phyloP scores from a whole-genome alignment of 2,888 invertebrate genomes.

The Trichogramma evanescens region DNA sequence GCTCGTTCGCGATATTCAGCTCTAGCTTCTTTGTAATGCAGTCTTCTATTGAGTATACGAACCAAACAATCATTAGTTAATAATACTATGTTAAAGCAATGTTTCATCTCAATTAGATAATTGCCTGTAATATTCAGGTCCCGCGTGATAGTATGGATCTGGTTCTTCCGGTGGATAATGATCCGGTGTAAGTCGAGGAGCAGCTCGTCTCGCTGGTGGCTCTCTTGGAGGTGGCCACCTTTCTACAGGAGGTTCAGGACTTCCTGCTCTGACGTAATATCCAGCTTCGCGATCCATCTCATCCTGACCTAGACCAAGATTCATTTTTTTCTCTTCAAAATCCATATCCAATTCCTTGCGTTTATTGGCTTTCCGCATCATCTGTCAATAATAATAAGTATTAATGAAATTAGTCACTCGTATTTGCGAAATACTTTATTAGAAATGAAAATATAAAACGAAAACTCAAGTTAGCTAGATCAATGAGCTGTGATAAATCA shows the following conservation, averaged over 20 bases:
- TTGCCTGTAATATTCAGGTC: constrained; percentile 43
- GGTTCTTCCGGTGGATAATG: constrained; percentile 35
- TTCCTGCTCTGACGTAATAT: constrained; percentile 64
- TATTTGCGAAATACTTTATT: no score
- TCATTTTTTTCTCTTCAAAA: constrained; percentile 92
- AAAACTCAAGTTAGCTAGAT: no score
- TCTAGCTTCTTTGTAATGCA: constrained; percentile 44
- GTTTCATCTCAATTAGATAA: neutral
- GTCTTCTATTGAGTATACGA: constrained; percentile 30
- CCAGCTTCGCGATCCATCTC: constrained; percentile 69
- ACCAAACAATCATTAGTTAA: neutral
- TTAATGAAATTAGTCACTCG: no score
- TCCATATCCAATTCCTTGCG: constrained; percentile 92
- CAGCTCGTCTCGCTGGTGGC: constrained; percentile 33
- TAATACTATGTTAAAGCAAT: neutral
- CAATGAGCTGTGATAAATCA: no score
- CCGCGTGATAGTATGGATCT: constrained; percentile 40
- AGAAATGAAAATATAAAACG: no score
- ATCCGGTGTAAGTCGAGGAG: constrained; percentile 40
- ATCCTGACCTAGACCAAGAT: constrained; percentile 72
- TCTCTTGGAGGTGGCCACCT: constrained; percentile 40
- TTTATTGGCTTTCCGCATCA: constrained; percentile 83
- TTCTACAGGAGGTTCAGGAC: constrained; percentile 50
- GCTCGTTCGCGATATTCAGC: constrained; percentile 43
- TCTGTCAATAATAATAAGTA: constrained; percentile 39